Evolutionary conservation across 2,888 invertebrate species (phyloP), one percentile per base, ranked within the genome.

Genomic region (Morpho helenor): DNA sequence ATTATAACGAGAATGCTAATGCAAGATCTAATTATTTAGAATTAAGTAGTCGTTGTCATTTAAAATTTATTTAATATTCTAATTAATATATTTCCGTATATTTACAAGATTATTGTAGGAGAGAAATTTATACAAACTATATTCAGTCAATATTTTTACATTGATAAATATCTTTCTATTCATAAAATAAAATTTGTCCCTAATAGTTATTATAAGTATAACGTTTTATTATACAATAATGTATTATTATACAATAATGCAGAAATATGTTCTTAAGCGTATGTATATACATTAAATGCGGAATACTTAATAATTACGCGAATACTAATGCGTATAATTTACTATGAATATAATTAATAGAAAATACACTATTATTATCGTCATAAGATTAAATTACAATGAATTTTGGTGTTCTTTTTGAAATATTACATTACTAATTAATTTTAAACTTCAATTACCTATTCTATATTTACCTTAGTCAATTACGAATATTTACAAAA

Each of bases 1-100:
- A 62, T 57, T 45, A 66, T 57, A 53, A 60, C 49, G 67, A 71
- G 64, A 77, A 70, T 79, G 31, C 31, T 31, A 31, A 31, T 31
- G 31, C 31, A 31, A 31, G 31, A 31, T 31, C 31, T 80, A 85
- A 68, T 77, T 70, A 88, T 89, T 90, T 90, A 90, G 89, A 90
- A 90, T 89, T 86, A 89, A 80, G 75, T 86, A 82, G 81, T 90
- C 88, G 89, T 90, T 87, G 89, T 88, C 80, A 76, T 81, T 72
- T 78, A 71, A 75, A 74, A 76, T 66, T 71, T 69, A 66, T 66
- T 51, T 52, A 57, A 50, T 64, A 65, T 4, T 10, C 5, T 61
- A 59, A 60, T 66, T 56, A 67, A 39, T 71, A 68, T 31, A 31
- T 31, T 31, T 31, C 31, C 5, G 31, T 31, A 31, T 31, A 31